phyloP scores from a whole-genome alignment of 2,888 invertebrate species.

The Macrosoma leucophasiata region DNA sequence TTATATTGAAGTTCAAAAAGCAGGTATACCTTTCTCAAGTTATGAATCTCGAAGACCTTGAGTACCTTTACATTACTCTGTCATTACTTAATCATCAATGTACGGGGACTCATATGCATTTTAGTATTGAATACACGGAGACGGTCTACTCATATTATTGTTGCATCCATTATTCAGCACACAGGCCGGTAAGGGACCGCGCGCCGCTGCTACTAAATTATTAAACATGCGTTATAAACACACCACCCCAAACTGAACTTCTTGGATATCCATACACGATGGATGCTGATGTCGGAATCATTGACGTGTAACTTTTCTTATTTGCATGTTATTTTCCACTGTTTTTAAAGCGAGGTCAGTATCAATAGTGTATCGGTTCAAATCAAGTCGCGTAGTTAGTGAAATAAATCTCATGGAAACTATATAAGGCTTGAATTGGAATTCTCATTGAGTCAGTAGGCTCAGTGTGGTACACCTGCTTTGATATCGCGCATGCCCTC shows the following conservation, averaged over 20 bases:
- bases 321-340: constrained; percentile 2
- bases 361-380: constrained; percentile 6
- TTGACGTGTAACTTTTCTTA: constrained; percentile 4
- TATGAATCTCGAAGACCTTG: too few relatives aligned
- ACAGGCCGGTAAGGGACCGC: constrained; percentile 52
- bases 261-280: constrained; percentile 7
- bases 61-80: too few relatives aligned
- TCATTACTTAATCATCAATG: constrained; percentile 6
- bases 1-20: too few relatives aligned
- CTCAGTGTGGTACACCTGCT: constrained; percentile 69
- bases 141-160: constrained; percentile 60
- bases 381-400: constrained; percentile 3
- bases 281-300: constrained; percentile 15
- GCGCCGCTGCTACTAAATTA: constrained; percentile 59
- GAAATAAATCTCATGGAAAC: constrained; percentile 50
- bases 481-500: constrained; percentile 69
- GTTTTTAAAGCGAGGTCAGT: constrained; percentile 2
- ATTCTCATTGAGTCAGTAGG: constrained; percentile 70
- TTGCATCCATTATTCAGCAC: constrained; percentile 67
- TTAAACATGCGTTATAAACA: constrained; percentile 70
- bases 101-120: constrained; percentile 23
- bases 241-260: constrained; percentile 42
- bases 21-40: too few relatives aligned
- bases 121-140: constrained; percentile 49
- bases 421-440: constrained; percentile 59